Percentiles rank a stretch among this genome's conserved stretches.
These are phyloP conservation scores for Brachionus rotundiformis DNA, from an alignment of 1,140 invertebrate species.

Conservation along the genomic window DNA sequence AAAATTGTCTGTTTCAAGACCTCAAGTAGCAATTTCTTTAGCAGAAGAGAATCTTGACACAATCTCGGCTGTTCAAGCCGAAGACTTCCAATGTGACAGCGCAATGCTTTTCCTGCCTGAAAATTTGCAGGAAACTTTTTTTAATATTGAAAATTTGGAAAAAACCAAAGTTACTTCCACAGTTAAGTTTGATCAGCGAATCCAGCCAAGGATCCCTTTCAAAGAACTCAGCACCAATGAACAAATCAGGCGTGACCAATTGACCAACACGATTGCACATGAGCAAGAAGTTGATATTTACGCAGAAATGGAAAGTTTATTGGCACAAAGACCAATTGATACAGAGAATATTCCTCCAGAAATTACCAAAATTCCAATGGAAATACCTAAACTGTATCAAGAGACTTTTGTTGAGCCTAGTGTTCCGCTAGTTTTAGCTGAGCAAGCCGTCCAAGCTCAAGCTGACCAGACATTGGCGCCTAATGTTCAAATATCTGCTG, in stretches of 20 bases:
- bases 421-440: neutral
- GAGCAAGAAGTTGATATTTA: neutral
- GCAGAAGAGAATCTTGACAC: neutral
- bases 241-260: constrained; percentile 11
- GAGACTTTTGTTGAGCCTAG: neutral
- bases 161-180: neutral
- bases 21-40: neutral
- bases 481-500: neutral
- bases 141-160: constrained; percentile 41
- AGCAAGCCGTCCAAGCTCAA: neutral
- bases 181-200: neutral
- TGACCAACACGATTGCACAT: neutral
- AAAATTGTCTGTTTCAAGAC: neutral
- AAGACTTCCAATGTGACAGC: neutral
- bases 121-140: constrained; percentile 29
- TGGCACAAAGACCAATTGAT: neutral
- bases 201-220: neutral
- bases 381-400: constrained; percentile 21
- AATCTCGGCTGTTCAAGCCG: neutral
- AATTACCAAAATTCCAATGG: neutral
- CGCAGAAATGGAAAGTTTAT: constrained; percentile 16
- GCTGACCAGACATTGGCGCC: neutral
- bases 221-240: constrained; percentile 38
- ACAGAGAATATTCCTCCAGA: neutral
- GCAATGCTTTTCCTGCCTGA: neutral